Evolutionary conservation across 2,888 invertebrate genomes (phyloP), one percentile per base, ranked within the genome.

Genomic region (Phengaris arion): DNA sequence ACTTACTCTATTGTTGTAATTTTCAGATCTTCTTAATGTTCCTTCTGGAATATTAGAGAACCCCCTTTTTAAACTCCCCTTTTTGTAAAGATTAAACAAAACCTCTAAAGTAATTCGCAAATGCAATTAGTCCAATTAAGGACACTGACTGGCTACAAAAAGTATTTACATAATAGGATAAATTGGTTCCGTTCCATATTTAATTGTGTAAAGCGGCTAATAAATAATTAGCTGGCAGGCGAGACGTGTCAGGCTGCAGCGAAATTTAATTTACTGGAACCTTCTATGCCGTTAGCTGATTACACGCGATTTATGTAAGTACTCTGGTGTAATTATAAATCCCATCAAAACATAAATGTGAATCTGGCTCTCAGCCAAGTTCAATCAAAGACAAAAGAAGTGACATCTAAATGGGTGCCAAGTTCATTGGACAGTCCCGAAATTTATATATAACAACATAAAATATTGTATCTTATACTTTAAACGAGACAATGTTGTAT

Each of bases 201-300:
- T 70, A 51, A 70, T 70, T 70, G 48, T 51, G 48, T 74, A 76
- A 76, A 78, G 73, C 74, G 74, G 74, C 70, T 77, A 75, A 78
- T 78, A 78, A 78, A 79, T 77, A 77, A 78, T 77, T 79, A 75
- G 74, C 54, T 54, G 74, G 77, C 74, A 22, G 54, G 70, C 15
- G 72, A 8, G 72, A 35, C 52, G 52, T 72, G 72, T 54, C 72
- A 13, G 9, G 70, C 70, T 51, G 48, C 70, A 12, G 51, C 35
- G 52, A 8, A 72, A 72, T 52, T 72, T 46, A 35, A 72, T 72
- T 72, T 72, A 54, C 72, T 54, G 72, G 22, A 22, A 54, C 52
- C 35, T 54, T 22, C 52, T 9, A 48, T 22, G 52, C 12, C 59
- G 59, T 9, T 13, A 70, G 51, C 70, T 12, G 70, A 70, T 70